Evolutionary conservation across 1,140 invertebrate genomes (phyloP).

Genomic region (Galleria mellonella): DNA sequence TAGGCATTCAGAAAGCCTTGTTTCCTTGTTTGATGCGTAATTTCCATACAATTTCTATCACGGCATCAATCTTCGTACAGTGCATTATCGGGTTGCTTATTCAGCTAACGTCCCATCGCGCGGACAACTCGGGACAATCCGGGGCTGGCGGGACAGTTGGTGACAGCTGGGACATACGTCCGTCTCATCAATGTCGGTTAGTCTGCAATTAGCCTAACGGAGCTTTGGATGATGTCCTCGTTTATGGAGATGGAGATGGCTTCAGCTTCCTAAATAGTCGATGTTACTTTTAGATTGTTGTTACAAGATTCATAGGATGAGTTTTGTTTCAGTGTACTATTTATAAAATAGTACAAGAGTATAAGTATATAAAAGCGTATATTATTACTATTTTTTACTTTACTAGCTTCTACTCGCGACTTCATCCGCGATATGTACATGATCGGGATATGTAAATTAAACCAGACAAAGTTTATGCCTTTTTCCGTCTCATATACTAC

Average conservation of each 20-base stretch:
- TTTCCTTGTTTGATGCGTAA: not conserved
- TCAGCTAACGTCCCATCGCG: conserved; percentile 17
- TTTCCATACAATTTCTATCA: conserved; percentile 20
- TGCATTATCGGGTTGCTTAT: conserved; percentile 23
- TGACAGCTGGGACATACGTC: conserved; percentile 17
- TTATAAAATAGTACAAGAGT: no score
- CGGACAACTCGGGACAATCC: conserved; percentile 4
- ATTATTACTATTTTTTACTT: no score
- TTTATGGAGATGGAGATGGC: conserved; percentile 2
- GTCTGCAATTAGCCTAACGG: conserved; percentile 46
- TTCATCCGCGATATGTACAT: no score
- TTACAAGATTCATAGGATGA: no score
- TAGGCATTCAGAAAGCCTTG: no score
- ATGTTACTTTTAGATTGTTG: no score
- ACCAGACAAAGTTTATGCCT: no score
- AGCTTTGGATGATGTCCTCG: conserved; percentile 14
- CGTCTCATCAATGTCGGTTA: conserved; percentile 34
- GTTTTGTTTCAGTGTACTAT: no score
- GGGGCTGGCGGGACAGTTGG: conserved; percentile 1
- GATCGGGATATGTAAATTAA: no score
- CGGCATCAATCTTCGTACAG: conserved; percentile 15
- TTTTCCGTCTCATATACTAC: no score
- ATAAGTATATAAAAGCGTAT: no score
- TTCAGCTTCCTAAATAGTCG: not conserved
- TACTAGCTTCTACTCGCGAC: no score